Evolutionary conservation across 2,113 vertebrate species (phyloP).

Genomic region (Todiramphus chloris): DNA sequence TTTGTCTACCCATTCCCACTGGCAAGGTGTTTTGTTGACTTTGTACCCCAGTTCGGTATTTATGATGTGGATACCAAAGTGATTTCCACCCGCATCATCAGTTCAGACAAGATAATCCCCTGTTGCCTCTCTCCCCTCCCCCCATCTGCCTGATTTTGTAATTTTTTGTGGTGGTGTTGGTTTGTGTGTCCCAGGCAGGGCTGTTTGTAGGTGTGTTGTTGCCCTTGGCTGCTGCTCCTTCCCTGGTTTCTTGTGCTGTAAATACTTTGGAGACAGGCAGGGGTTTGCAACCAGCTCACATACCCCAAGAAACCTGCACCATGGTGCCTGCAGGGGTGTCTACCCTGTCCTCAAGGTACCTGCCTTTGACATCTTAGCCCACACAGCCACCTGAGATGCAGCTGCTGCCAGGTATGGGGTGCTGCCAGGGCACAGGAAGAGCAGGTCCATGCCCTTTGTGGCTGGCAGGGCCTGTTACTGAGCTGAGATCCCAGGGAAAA

Average conservation of each 20-base stretch:
- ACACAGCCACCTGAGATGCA: not conserved
- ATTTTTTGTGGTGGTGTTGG: not conserved
- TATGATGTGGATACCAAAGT: not conserved
- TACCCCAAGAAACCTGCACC: accelerated
- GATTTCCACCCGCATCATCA: not conserved
- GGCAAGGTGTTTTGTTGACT: not conserved
- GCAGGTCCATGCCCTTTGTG: not conserved
- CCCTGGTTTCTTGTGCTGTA: not conserved
- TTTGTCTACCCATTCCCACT: not conserved
- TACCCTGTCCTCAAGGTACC: not conserved
- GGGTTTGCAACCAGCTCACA: no score
- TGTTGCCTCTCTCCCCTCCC: not conserved
- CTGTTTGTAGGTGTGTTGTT: not conserved
- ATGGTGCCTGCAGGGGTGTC: not conserved
- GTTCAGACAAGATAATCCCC: not conserved
- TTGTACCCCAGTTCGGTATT: not conserved
- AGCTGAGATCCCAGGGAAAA: not conserved
- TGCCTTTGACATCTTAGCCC: not conserved
- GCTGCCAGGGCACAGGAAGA: not conserved
- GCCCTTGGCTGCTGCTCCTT: not conserved
- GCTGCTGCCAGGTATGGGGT: not conserved
- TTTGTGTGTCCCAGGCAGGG: not conserved
- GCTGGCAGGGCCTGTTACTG: not conserved
- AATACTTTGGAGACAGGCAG: not conserved
- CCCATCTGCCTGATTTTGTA: not conserved